Evolutionary conservation across 30 jellyfish, hydroid and myxozoan species (phyloP), one percentile per base, ranked within the genome.

Genomic region (Aurelia aurita complex sp. Pacific): DNA sequence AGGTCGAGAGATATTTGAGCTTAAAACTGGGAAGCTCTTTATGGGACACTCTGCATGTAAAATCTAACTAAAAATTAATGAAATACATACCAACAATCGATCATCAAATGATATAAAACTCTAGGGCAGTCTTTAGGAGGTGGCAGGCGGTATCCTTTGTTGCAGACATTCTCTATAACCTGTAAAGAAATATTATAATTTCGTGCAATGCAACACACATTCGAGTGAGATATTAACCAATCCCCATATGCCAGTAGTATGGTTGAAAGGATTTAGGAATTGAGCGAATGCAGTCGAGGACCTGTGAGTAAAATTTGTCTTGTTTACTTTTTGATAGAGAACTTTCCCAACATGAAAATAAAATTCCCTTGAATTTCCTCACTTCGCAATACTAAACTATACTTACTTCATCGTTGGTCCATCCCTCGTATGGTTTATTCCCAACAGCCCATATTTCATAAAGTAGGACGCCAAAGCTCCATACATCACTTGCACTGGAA

Each of bases 361-460:
- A 5, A 46, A 46, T 46, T 1, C 14, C 14, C 57, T 5, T 46
- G 57, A 46, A 7, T 46, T 14, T 46, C 57, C 2, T 46, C 50
- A 46, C 57, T 6, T 46, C 1, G 15, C 57, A 46, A 46, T 0
- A 14, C 8, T 46, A 46, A 2, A 14, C 14, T 46, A 46, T 6
- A 51, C 54, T 17, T 29, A 84, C 93, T 61, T 84, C 93, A 64
- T 83, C 92, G 55, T 94, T 94, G 1, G 82, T 80, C 97, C 97
- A 94, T 10, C 60, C 84, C 29, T 76, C 95, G 50, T 94, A 94
- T 4, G 98, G 98, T 53, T 88, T 94, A 18, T 46, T 67, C 18
- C 98, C 98, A 11, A 94, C 81, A 36, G 94, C 75, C 98, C 98
- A 94, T 1, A 94, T 94, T 69, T 94, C 98, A 82, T 88, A 88